A percentile compares a stretch with the other conserved stretches of the same genome.
phyloP scores from a whole-genome alignment of 2,113 vertebrate species.

The Scophthalmus maximus region DNA sequence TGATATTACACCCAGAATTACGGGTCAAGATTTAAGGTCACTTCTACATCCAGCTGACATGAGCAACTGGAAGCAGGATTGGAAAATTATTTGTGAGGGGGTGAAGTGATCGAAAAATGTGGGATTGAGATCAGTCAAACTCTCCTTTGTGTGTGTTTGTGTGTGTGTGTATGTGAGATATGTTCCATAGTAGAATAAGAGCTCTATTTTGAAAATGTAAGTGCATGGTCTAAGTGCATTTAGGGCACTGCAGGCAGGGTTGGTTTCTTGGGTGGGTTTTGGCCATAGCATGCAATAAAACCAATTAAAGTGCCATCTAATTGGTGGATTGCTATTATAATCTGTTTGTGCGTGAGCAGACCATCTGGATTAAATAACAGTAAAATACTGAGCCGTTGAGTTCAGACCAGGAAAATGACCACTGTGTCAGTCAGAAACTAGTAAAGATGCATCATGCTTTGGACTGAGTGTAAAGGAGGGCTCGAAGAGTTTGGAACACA shows the following conservation, averaged over 20 bases:
- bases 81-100: slow-evolving; percentile 57
- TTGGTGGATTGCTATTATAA: not conserved
- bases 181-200: not conserved
- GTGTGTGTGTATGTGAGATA: not conserved
- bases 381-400: not conserved
- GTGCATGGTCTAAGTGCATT: not conserved
- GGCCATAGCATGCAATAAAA: not conserved
- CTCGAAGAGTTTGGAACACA: no score
- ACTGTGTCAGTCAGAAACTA: no score
- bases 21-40: slow-evolving; percentile 44
- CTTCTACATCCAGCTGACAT: slow-evolving; percentile 39
- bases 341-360: not conserved
- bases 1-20: slow-evolving; percentile 40
- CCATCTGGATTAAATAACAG: not conserved
- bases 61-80: slow-evolving; percentile 33
- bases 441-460: no score
- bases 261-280: not conserved
- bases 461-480: no score
- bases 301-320: not conserved
- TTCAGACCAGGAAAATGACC: not conserved
- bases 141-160: not conserved
- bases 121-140: slow-evolving; percentile 11
- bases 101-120: slow-evolving; percentile 11
- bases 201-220: no score
- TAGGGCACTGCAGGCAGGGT: no score